A percentile compares a stretch with the other conserved stretches of the same genome.
These are phyloP conservation scores for Ceryle rudis DNA, from an alignment of 2,797 vertebrate genomes.

Conservation along the genomic window DNA sequence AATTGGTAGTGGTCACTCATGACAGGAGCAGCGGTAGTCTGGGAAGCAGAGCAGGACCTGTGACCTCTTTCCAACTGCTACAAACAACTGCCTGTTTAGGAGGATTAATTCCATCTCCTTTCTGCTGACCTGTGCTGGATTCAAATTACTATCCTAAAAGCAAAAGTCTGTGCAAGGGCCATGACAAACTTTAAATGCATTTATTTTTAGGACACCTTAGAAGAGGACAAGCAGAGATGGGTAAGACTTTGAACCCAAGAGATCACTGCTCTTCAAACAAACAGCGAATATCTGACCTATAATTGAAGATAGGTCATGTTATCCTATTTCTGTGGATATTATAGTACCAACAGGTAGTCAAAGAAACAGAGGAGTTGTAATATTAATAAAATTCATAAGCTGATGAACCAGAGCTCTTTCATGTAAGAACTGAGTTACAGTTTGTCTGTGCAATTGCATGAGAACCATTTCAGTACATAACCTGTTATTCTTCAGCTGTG, in stretches of 20 bases:
- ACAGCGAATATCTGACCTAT: not conserved
- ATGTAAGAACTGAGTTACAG: not conserved
- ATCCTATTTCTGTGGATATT: not conserved
- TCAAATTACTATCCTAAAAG: not conserved
- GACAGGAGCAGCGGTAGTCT: not conserved
- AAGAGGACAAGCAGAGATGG: not conserved
- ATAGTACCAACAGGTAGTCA: not conserved
- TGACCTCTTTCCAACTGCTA: not conserved
- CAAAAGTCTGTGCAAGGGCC: not conserved
- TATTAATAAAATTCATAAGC: not conserved
- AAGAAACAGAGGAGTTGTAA: not conserved
- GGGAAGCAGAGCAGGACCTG: not conserved
- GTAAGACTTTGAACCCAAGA: not conserved
- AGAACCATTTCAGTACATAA: not conserved
- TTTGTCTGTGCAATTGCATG: not conserved
- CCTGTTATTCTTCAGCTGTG: not conserved
- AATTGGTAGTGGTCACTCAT: not conserved
- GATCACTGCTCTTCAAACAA: not conserved
- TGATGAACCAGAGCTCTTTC: not conserved
- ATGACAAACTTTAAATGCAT: not conserved
- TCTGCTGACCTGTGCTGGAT: not conserved
- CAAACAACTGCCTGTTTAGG: not conserved
- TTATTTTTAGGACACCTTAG: conserved; percentile 6
- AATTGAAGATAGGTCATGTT: not conserved
- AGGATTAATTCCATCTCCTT: not conserved